Percentiles rank a stretch among this genome's conserved stretches.
phyloP scores from a whole-genome alignment of 2,797 vertebrate genomes.

The Ctenopoma multispine region DNA sequence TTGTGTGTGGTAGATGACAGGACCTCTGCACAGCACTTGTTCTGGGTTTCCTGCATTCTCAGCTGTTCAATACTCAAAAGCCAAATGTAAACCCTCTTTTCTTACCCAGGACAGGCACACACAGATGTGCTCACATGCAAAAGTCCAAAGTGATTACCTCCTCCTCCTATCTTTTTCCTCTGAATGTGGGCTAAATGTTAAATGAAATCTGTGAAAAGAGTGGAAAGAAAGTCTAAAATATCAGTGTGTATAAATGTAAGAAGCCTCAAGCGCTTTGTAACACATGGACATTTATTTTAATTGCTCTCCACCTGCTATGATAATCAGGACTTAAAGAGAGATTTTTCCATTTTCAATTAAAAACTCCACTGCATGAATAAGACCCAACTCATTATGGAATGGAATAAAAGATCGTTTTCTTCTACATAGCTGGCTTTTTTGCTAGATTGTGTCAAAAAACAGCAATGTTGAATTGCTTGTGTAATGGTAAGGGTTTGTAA shows the following conservation, averaged over 20 bases:
- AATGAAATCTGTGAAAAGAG: slow-evolving; percentile 53
- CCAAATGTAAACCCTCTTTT: slow-evolving; percentile 58
- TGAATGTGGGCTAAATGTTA: slow-evolving; percentile 67
- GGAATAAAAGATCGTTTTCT: slow-evolving; percentile 45
- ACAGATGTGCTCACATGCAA: slow-evolving; percentile 28
- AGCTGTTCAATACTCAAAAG: slow-evolving; percentile 69
- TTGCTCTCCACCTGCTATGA: slow-evolving; percentile 81
- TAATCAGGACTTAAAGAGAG: slow-evolving; percentile 80
- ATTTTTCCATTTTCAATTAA: slow-evolving; percentile 86
- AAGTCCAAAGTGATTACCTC: slow-evolving; percentile 17
- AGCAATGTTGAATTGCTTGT: neutral
- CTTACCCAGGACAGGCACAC: slow-evolving; percentile 25
- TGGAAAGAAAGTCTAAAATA: slow-evolving; percentile 44
- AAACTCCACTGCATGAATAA: slow-evolving; percentile 63
- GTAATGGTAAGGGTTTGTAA: slow-evolving; percentile 1
- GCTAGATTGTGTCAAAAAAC: slow-evolving; percentile 21
- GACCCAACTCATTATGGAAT: slow-evolving; percentile 57
- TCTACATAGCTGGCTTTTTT: slow-evolving; percentile 7
- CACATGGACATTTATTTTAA: slow-evolving; percentile 79
- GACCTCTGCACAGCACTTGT: slow-evolving; percentile 29
- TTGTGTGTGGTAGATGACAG: slow-evolving; percentile 63
- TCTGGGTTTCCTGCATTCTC: slow-evolving; percentile 70
- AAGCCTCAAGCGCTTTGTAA: slow-evolving; percentile 64
- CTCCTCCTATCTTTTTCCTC: slow-evolving; percentile 34
- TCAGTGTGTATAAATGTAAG: slow-evolving; percentile 47